Evolutionary conservation across 2,888 invertebrate genomes (phyloP).

Genomic region (Branchellion lobata): DNA sequence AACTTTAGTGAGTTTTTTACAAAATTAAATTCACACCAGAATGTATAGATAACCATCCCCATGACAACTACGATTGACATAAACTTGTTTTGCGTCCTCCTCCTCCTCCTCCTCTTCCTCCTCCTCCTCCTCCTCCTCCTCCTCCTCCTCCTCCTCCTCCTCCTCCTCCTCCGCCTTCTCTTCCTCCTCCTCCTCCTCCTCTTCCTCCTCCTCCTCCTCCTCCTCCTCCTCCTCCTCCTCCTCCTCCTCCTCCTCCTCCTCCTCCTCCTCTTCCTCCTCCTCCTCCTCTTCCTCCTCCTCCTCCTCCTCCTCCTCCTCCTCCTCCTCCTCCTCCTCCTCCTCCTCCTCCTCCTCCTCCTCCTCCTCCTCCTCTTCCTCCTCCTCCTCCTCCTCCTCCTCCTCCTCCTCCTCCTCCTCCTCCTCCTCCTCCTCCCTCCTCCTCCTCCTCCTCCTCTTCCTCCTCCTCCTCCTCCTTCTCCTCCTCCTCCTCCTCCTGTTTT

Average conservation of each 20-base stretch:
- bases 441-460: neutral
- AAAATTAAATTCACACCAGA: no score
- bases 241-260: neutral
- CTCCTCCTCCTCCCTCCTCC: neutral
- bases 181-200: neutral
- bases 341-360: neutral
- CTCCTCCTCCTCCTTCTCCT: conserved; percentile 10
- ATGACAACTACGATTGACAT: no score
- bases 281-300: neutral
- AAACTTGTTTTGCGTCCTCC: neutral
- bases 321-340: neutral
- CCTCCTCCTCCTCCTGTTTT: conserved; percentile 22
- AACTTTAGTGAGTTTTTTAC: no score
- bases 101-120: neutral
- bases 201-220: neutral
- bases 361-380: neutral
- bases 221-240: neutral
- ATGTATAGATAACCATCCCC: no score
- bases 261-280: neutral
- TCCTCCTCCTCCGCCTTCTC: no score
- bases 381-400: neutral
- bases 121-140: neutral
- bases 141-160: neutral
- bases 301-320: neutral
- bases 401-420: neutral